Evolutionary conservation across 1,140 invertebrate genomes (phyloP).

Genomic region (Zaprionus taronus): DNA sequence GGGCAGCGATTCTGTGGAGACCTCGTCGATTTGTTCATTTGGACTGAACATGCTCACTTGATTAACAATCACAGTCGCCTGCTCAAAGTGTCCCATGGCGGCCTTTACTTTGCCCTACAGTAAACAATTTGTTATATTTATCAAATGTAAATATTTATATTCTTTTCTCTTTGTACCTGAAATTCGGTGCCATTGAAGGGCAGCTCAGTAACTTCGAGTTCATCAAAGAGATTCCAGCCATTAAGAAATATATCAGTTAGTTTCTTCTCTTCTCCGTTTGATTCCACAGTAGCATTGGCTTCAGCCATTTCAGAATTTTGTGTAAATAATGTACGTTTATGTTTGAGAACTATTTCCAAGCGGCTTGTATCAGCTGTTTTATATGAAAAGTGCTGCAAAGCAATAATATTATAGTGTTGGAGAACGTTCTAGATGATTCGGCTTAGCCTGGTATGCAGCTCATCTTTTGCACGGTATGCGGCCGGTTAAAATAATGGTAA

Average conservation of each 20-base stretch:
- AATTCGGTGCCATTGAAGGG: slow-evolving; percentile 87
- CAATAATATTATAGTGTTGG: not conserved
- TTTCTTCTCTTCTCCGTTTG: slow-evolving; percentile 58
- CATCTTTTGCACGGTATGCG: not conserved
- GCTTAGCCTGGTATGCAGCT: not conserved
- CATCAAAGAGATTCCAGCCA: slow-evolving; percentile 86
- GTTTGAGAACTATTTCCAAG: slow-evolving; percentile 15
- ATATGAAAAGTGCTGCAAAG: not conserved
- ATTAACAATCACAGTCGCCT: slow-evolving; percentile 91
- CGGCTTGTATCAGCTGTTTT: slow-evolving; percentile 41
- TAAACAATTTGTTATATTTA: slow-evolving; percentile 14
- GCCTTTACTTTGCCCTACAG: slow-evolving; percentile 88
- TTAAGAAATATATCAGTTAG: slow-evolving; percentile 86
- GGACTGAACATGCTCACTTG: slow-evolving; percentile 92
- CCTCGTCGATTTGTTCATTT: slow-evolving; percentile 95
- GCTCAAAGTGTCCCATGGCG: slow-evolving; percentile 90
- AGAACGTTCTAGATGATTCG: not conserved
- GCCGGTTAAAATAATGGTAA: not conserved
- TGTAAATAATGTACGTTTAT: not conserved
- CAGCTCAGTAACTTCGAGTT: slow-evolving; percentile 86
- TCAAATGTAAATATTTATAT: slow-evolving; percentile 28
- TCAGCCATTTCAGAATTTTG: slow-evolving; percentile 53
- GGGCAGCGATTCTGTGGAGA: slow-evolving; percentile 93
- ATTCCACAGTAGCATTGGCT: slow-evolving; percentile 30
- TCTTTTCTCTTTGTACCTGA: slow-evolving; percentile 85